Percentiles rank a stretch among this genome's conserved stretches.
These are phyloP conservation scores for Clarias laeviceps DNA, from an alignment of 2,797 vertebrate genomes.

Conservation along the genomic window DNA sequence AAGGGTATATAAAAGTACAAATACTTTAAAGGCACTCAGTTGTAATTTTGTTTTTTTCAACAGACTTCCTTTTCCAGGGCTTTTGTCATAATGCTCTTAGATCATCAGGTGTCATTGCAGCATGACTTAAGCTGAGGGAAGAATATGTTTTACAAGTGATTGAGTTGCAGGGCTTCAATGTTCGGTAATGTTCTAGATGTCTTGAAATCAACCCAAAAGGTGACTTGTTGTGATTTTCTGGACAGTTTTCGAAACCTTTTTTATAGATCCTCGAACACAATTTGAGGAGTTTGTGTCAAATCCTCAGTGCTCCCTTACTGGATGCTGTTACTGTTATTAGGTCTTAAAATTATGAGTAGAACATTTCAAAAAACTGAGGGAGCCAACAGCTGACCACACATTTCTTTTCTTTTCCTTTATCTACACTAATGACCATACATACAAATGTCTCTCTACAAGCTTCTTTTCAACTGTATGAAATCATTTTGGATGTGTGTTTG, in stretches of 20 bases:
- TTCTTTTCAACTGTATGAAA: too few species aligned
- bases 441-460: too few species aligned
- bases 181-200: slow-evolving; percentile 24
- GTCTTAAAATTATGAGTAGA: not conserved
- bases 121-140: slow-evolving; percentile 30
- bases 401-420: not conserved
- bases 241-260: slow-evolving; percentile 10
- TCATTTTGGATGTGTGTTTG: not conserved
- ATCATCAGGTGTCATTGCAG: slow-evolving; percentile 44
- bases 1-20: slow-evolving; percentile 1
- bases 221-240: not conserved
- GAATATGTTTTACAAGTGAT: slow-evolving; percentile 43
- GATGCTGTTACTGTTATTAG: not conserved
- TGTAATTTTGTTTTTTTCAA: slow-evolving; percentile 12
- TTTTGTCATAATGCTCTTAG: slow-evolving; percentile 26
- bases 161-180: not conserved
- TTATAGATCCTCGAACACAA: slow-evolving; percentile 16
- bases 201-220: not conserved
- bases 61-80: slow-evolving; percentile 16
- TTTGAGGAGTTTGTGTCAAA: slow-evolving; percentile 3
- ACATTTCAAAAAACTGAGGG: not conserved
- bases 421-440: slow-evolving; percentile 12
- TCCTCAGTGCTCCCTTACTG: not conserved
- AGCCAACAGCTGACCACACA: not conserved
- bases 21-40: not conserved